Base-by-base conservation (phyloP, 2,113 vertebrate species). In the Cisticola juncidis region DNA sequence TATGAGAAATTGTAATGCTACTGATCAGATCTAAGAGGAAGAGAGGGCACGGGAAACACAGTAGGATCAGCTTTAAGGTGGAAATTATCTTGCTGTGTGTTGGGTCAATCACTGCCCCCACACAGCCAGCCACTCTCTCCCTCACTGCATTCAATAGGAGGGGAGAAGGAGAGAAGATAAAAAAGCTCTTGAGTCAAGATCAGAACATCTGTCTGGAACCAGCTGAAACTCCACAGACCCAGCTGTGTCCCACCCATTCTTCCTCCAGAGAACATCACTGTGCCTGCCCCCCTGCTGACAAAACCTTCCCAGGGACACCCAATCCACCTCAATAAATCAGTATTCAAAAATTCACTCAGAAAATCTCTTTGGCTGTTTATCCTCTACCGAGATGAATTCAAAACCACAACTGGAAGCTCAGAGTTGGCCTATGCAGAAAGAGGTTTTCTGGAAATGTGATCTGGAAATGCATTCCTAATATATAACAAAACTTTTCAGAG, bases 281-380 rank as follows among this genome's bases (percentile, higher is more conserved):
- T 35, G 16, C 31, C 50, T 8, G 3, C 2, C 7, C 10, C 5
- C 0, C 15, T 2, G 1, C 45, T 48, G n/a, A 42, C n/a, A 86
- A 62, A 72, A 85, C 21, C 24, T 13, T 44, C 25, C n/a, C 31
- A 22, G 29, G 35, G 47, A 44, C 22, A 66, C 12, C 11, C 7
- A 69, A 17, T 5, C 16, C 21, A 65, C 14, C 23, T 62, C 62
- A 36, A 19, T 17, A 28, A 72, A 73, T 20, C 18, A 25, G 19
- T 12, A 28, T 14, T 8, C 6, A 48, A 74, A 85, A 53, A 38
- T 36, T 14, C 6, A 25, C 20, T 74, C 22, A 17, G 58, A 23
- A 83, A 57, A 62, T 54, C 8, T 50, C 36, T 38, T 54, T 45
- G 23, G 3, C 33, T 38, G 2, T 25, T 68, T 76, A 11, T 62